A percentile compares a stretch with the other conserved stretches of the same genome.
Conservation (phyloP, 2,797 vertebrate species). For the Eupleurogrammus muticus region DNA sequence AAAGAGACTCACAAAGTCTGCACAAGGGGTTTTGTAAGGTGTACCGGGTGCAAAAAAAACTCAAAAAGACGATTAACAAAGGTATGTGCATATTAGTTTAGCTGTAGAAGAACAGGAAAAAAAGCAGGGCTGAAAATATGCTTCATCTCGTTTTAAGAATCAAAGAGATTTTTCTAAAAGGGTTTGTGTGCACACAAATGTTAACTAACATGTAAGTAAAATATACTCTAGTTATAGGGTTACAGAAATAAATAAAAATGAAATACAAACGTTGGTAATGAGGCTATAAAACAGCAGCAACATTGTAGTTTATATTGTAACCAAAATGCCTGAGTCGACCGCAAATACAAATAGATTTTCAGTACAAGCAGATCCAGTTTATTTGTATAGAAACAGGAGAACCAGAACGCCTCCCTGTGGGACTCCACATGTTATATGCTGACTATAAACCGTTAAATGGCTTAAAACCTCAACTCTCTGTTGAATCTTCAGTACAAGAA, state of each 20-base stretch:
- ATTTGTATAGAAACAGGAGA: background rate
- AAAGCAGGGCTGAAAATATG: background rate
- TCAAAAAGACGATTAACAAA: slow-evolving; percentile 29
- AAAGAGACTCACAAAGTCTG: slow-evolving; percentile 62
- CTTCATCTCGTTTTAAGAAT: background rate
- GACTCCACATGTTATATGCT: background rate
- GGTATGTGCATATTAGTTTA: slow-evolving; percentile 9
- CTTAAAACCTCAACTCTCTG: too few relatives aligned
- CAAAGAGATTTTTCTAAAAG: background rate
- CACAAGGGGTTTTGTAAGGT: slow-evolving; percentile 53
- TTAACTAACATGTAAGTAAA: too few relatives aligned
- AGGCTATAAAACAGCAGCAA: too few relatives aligned
- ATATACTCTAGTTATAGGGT: too few relatives aligned
- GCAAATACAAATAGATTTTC: too few relatives aligned
- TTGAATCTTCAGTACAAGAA: too few relatives aligned
- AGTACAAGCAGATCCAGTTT: background rate
- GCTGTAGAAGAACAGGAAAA: slow-evolving; percentile 19
- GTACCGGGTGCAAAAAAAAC: slow-evolving; percentile 32
- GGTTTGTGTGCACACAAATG: background rate
- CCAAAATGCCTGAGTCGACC: too few relatives aligned
- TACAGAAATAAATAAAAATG: too few relatives aligned
- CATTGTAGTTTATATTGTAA: too few relatives aligned
- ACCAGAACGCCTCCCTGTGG: background rate
- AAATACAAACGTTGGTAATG: too few relatives aligned
- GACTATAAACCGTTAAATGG: background rate